phyloP scores from a whole-genome alignment of 92 coral and sea anemone species.

The Phenganax subtilis region DNA sequence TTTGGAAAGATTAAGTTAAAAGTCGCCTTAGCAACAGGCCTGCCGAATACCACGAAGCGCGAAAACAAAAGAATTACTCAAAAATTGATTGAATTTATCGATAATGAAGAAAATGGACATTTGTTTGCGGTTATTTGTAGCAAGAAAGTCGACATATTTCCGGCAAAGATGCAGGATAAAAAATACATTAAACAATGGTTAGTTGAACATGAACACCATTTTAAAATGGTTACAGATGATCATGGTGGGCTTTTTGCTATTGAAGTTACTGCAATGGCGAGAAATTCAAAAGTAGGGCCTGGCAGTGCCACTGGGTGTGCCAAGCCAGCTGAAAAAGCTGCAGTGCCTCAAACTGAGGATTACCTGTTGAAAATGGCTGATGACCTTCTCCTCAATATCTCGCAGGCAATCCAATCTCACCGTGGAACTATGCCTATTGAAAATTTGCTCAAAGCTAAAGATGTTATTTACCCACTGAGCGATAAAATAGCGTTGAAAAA shows the following conservation, averaged over 20 bases:
- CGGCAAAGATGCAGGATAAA: constrained; percentile 16
- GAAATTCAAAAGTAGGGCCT: not conserved
- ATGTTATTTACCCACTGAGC: not conserved
- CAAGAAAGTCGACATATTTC: constrained; percentile 1
- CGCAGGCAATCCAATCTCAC: not conserved
- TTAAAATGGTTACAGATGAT: not conserved
- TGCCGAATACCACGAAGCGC: not conserved
- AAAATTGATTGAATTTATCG: constrained; percentile 19
- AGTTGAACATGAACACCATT: not conserved
- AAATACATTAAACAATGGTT: constrained; percentile 22
- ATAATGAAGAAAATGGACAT: not conserved
- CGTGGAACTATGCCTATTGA: constrained; percentile 1
- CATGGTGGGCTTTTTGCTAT: constrained; percentile 13
- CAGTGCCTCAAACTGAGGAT: no score
- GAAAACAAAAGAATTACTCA: constrained; percentile 14
- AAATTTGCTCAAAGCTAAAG: not conserved
- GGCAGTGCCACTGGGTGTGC: not conserved
- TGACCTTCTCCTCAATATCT: not conserved
- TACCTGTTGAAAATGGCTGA: not conserved
- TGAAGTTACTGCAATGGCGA: not conserved
- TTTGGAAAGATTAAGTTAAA: constrained; percentile 25
- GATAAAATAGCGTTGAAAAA: not conserved
- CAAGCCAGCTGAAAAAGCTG: not conserved
- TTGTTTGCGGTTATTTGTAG: not conserved
- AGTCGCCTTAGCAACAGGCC: not conserved